A percentile compares a stretch with the other conserved stretches of the same genome.
Evolutionary conservation across 2,888 invertebrate genomes (phyloP).

Genomic region (Cephus rjabovi): DNA sequence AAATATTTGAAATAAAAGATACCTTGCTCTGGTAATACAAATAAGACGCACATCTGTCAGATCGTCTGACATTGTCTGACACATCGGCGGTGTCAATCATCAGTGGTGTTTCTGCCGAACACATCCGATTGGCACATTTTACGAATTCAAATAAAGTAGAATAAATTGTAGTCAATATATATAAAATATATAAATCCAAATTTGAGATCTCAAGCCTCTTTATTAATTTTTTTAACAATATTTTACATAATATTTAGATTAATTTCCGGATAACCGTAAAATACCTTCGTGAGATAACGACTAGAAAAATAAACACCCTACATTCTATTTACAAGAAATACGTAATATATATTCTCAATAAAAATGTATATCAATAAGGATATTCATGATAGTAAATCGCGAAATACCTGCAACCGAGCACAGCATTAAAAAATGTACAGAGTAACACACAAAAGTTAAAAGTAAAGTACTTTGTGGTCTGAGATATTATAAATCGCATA

Average conservation of each 20-base stretch:
- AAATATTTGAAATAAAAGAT: background rate
- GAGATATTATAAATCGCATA: background rate
- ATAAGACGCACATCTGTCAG: background rate
- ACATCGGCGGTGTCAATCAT: too few species aligned
- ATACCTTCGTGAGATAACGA: background rate
- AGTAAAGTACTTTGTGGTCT: background rate
- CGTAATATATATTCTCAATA: background rate
- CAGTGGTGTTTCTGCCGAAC: too few species aligned
- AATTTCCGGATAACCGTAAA: constrained; percentile 3
- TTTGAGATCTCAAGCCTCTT: background rate
- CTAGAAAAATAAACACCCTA: constrained; percentile 5
- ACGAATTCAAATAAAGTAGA: background rate
- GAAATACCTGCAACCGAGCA: background rate
- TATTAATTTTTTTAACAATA: background rate
- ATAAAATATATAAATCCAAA: background rate
- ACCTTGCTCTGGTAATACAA: background rate
- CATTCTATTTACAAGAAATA: background rate
- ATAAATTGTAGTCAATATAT: background rate
- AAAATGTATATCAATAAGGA: background rate
- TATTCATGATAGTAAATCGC: background rate
- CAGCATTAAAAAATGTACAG: background rate
- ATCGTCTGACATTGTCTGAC: background rate
- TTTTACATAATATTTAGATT: background rate
- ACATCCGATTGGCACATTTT: background rate
- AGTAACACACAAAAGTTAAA: background rate